phyloP scores from a whole-genome alignment of 1,140 invertebrate genomes.

The Diabrotica undecimpunctata region DNA sequence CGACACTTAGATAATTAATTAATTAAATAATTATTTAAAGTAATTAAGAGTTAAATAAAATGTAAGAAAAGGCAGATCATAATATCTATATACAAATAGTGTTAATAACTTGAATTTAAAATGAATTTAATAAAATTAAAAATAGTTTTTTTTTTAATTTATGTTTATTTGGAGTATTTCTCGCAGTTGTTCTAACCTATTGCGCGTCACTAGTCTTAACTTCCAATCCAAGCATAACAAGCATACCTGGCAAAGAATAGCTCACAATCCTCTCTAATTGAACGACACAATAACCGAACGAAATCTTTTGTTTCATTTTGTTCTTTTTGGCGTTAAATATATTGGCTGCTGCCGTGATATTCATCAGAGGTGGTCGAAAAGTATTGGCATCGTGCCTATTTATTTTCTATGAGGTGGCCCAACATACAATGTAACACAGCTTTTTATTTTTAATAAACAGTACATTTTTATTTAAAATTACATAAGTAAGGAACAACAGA shows the following conservation, averaged over 20 bases:
- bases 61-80: too few relatives aligned
- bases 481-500: neutral
- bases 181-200: too few relatives aligned
- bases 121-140: too few relatives aligned
- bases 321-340: neutral
- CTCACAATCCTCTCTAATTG: neutral
- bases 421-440: neutral
- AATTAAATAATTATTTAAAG: too few relatives aligned
- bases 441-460: neutral
- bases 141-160: too few relatives aligned
- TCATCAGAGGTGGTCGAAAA: neutral
- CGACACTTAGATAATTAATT: too few relatives aligned
- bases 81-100: too few relatives aligned
- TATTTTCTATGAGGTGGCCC: neutral
- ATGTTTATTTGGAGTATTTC: too few relatives aligned
- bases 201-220: too few relatives aligned
- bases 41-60: too few relatives aligned
- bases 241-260: neutral
- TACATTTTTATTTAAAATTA: neutral
- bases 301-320: neutral
- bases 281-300: neutral
- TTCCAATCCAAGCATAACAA: too few relatives aligned
- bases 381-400: neutral
- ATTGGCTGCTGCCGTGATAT: neutral
- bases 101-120: too few relatives aligned